Percentiles rank a stretch among this genome's conserved stretches.
Evolutionary conservation across 2,888 invertebrate genomes (phyloP).

Genomic region (Leptothorax acervorum): DNA sequence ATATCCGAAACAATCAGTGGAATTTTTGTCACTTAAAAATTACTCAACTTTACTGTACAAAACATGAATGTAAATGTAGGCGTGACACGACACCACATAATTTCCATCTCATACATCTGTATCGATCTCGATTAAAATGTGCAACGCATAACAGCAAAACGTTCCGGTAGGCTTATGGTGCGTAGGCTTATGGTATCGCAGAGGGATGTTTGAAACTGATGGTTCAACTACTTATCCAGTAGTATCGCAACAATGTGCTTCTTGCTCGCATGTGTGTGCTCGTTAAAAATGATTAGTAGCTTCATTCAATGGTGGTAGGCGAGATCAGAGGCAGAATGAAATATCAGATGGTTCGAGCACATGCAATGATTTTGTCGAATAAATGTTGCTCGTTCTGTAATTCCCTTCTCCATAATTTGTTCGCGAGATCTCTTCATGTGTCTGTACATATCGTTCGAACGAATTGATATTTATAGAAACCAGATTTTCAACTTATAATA

Average conservation of each 20-base stretch:
- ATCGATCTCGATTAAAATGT: conserved; percentile 67
- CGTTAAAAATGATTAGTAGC: conserved; percentile 76
- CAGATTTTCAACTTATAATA: background rate
- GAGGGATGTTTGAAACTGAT: conserved; percentile 56
- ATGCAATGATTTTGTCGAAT: conserved; percentile 68
- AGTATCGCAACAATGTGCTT: conserved; percentile 65
- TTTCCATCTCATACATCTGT: conserved; percentile 52
- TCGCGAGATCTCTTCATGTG: background rate
- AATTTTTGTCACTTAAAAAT: conserved; percentile 15
- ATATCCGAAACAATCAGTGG: background rate
- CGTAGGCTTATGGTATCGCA: conserved; percentile 53
- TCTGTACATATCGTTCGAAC: background rate
- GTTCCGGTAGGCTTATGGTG: conserved; percentile 64
- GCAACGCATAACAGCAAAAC: conserved; percentile 70
- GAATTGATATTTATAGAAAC: background rate
- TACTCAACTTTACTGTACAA: background rate
- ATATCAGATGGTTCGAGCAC: conserved; percentile 71
- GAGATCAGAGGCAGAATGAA: conserved; percentile 71
- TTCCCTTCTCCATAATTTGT: conserved; percentile 4
- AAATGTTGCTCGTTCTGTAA: conserved; percentile 38
- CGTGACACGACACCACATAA: conserved; percentile 49
- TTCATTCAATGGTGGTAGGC: conserved; percentile 74
- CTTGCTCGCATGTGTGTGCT: conserved; percentile 73
- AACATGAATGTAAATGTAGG: background rate
- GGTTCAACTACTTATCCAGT: conserved; percentile 61